Evolutionary conservation across 2,113 vertebrate genomes (phyloP), one percentile per base, ranked within the genome.

Genomic region (Thamnaconus septentrionalis): DNA sequence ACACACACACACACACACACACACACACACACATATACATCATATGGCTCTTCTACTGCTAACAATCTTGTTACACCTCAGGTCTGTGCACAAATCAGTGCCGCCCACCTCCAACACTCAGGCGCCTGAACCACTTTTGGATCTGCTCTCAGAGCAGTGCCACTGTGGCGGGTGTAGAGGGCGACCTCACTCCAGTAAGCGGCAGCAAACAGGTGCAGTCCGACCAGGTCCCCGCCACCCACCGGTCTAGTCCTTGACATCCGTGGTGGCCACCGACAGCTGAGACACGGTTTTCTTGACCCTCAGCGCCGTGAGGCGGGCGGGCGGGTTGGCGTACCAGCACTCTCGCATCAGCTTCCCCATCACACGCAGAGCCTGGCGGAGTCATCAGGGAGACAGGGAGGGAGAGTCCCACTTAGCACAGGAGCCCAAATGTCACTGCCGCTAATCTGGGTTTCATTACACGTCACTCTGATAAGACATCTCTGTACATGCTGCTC

Each of bases 331-430:
- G 83, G 89, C 71, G 0, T 95, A 93, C 96, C 97, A 99, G 81
- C 97, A 98, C 72, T 99, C 97, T 0, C 96, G 92, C 95, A 99
- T 99, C 70, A 98, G 87, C 77, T 95, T 91, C 49, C 96, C 97
- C 91, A 98, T 94, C 51, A 96, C 93, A 46, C 95, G 92, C 72
- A 98, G 93, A 0, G 94, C 95, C 97, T 98, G 71, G 40, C 8
- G 55, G 18, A 10, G 50, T 51, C 39, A 76, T 68, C 3, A 69
- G 66, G 49, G 43, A 62, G 3, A 74, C 2, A n/a, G n/a, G 1
- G 2, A 31, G 18, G 18, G 18, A 31, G 18, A 31, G 18, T 31
- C 18, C 2, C 18, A 31, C 18, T 31, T 31, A 31, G 18, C 18
- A 31, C 1, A 31, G 18, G 18, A 31, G 18, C 18, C 18, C 18